Conservation (phyloP, 2,888 invertebrate species). For the Cerastis leucographa region DNA sequence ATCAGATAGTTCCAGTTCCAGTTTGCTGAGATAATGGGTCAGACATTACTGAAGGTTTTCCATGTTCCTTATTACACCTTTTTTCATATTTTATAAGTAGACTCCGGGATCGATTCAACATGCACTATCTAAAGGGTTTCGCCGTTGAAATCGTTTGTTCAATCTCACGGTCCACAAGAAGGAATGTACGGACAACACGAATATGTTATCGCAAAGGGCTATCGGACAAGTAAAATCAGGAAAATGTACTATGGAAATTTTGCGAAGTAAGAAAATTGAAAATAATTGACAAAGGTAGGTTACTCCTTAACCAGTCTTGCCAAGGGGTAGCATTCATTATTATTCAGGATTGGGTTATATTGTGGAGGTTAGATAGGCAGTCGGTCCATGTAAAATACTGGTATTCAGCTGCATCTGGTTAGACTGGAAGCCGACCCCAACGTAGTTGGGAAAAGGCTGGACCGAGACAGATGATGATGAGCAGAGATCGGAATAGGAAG, state of each 20-base stretch:
- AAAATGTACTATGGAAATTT: neutral
- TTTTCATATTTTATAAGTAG: neutral
- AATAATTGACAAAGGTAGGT: neutral
- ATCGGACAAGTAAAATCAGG: constrained; percentile 2
- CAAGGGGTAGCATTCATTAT: neutral
- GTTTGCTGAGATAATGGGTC: neutral
- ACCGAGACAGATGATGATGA: neutral
- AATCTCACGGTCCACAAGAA: constrained; percentile 32
- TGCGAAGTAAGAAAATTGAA: neutral
- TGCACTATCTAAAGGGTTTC: constrained; percentile 2
- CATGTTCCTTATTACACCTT: neutral
- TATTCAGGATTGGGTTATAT: neutral
- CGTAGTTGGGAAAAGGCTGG: neutral
- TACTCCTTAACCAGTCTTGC: neutral
- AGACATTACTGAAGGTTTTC: neutral
- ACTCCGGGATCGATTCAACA: neutral
- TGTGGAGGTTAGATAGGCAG: neutral
- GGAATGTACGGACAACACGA: neutral
- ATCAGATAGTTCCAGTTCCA: neutral
- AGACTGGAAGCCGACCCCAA: neutral
- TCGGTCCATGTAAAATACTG: neutral
- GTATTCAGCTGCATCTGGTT: neutral
- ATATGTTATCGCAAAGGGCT: constrained; percentile 34
- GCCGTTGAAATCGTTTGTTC: constrained; percentile 6
- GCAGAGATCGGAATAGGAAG: too few relatives aligned